phyloP scores from a whole-genome alignment of 2,888 invertebrate species.

The Mechanitis messenoides region DNA sequence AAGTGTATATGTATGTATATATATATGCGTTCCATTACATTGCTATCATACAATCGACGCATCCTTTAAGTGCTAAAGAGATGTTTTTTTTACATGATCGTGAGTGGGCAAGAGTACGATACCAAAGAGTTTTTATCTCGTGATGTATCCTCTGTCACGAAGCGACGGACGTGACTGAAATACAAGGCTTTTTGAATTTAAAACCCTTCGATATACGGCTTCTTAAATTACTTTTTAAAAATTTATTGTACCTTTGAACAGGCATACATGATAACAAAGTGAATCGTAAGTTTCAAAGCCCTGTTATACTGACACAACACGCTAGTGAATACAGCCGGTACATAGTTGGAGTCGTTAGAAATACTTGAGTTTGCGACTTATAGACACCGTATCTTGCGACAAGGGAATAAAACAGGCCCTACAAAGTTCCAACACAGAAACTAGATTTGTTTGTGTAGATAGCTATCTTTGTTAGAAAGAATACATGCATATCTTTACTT shows the following conservation, averaged over 20 bases:
- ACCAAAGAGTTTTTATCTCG: constrained; percentile 66
- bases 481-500: background rate
- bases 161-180: constrained; percentile 67
- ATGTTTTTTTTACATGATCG: constrained; percentile 42
- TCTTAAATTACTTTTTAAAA: constrained; percentile 20
- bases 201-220: constrained; percentile 27
- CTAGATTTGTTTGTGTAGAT: constrained; percentile 39
- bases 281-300: constrained; percentile 25
- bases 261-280: constrained; percentile 11
- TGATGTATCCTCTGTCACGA: constrained; percentile 72
- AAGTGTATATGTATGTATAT: background rate
- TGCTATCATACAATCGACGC: constrained; percentile 42
- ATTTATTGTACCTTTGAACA: constrained; percentile 16
- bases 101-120: constrained; percentile 48
- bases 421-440: constrained; percentile 50
- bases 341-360: constrained; percentile 38
- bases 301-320: constrained; percentile 27
- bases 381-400: constrained; percentile 49
- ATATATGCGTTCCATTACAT: constrained; percentile 11
- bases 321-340: constrained; percentile 29
- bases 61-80: constrained; percentile 51
- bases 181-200: constrained; percentile 50
- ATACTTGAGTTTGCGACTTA: constrained; percentile 55
- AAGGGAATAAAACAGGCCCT: constrained; percentile 52
- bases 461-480: constrained; percentile 25